Evolutionary conservation across 1,140 invertebrate species (phyloP).

Genomic region (Homarus americanus): DNA sequence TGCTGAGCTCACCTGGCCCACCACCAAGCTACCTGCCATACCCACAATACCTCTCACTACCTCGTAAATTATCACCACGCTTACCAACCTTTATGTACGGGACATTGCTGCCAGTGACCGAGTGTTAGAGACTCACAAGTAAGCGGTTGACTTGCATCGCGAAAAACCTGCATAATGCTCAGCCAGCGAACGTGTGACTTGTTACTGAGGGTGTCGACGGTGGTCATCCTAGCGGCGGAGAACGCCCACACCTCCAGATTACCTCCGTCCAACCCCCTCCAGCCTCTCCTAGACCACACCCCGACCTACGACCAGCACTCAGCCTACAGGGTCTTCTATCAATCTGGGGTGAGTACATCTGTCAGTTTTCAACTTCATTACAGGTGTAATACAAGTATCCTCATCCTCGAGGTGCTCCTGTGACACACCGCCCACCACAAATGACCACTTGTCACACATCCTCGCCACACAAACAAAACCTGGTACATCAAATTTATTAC

Average conservation of each 20-base stretch:
- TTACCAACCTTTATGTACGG: too few relatives aligned
- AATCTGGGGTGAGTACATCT: conserved; percentile 7
- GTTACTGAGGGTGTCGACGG: conserved; percentile 3
- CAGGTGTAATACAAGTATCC: too few relatives aligned
- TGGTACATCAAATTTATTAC: too few relatives aligned
- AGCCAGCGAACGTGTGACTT: neutral
- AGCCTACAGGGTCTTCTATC: conserved; percentile 26
- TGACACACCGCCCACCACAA: too few relatives aligned
- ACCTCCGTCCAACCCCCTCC: neutral
- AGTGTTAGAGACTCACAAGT: neutral
- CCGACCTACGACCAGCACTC: neutral
- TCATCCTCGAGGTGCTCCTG: too few relatives aligned
- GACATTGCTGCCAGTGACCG: neutral
- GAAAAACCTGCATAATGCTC: neutral
- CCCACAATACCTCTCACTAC: conserved; percentile 4
- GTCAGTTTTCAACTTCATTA: too few relatives aligned
- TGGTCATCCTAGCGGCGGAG: conserved; percentile 13
- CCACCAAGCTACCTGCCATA: neutral
- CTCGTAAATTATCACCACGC: neutral
- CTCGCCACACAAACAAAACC: too few relatives aligned
- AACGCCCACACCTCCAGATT: conserved; percentile 15
- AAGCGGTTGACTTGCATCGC: too few relatives aligned
- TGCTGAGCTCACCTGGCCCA: too few relatives aligned
- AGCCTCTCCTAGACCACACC: neutral
- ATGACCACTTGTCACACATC: too few relatives aligned